phyloP scores from a whole-genome alignment of 2,888 invertebrate genomes.

The Prosapia bicincta region DNA sequence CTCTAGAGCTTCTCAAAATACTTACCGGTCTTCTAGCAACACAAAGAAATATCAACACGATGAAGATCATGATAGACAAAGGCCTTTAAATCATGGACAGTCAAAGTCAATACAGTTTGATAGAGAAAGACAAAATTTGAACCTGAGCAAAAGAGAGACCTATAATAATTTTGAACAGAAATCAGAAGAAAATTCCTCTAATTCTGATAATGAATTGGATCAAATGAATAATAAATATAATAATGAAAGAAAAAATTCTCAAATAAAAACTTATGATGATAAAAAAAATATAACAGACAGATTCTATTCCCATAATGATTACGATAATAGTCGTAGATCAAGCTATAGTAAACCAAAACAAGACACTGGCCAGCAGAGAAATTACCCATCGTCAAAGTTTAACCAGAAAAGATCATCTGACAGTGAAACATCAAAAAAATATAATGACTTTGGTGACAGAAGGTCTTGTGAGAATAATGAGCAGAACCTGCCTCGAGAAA shows the following conservation, averaged over 20 bases:
- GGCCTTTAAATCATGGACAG: constrained; percentile 20
- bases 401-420: background rate
- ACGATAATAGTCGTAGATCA: background rate
- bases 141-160: constrained; percentile 38
- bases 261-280: background rate
- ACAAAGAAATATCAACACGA: background rate
- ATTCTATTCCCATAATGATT: background rate
- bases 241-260: background rate
- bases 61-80: constrained; percentile 11
- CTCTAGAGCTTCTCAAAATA: background rate
- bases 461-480: background rate
- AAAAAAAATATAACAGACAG: background rate
- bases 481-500: background rate
- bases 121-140: constrained; percentile 32
- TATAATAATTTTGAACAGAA: background rate
- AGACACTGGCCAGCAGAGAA: background rate
- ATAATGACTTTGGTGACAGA: background rate
- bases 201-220: background rate
- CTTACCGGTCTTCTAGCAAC: background rate
- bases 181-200: background rate
- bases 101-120: background rate
- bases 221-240: background rate
- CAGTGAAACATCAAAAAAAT: background rate
- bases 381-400: background rate
- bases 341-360: background rate